Base-by-base conservation (phyloP, 2,888 invertebrate species). In the Muschampia plurimacula region DNA sequence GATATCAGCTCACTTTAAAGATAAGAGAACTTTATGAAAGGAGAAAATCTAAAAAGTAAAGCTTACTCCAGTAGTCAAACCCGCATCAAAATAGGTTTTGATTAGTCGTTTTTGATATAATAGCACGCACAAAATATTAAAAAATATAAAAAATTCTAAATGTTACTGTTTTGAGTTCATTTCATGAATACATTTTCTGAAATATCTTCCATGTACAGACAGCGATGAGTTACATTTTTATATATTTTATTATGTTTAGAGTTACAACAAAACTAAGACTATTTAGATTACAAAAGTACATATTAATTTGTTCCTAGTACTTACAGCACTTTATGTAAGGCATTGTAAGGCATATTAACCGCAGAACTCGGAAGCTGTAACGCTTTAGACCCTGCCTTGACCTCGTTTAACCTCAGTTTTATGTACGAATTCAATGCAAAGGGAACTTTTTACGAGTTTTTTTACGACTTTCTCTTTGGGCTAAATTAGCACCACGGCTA, bases 371-470 rank as follows among this genome's bases (percentile, higher is more conserved):
- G 71, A 72, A 72, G 71, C 66, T 67, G 49, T 67, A 32, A 28
- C 39, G 66, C 52, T 67, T 57, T 67, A 72, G 72, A 55, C 71
- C 66, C 59, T 62, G 32, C 67, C 66, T 72, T 72, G 72, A 55
- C 60, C 72, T 67, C 52, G 60, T 62, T 66, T 72, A 72, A 72
- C 71, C 71, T 44, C 67, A 67, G 44, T 67, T 72, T 72, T 67
- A 72, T 67, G 72, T 67, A 67, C 41, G 67, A 72, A 67, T 72
- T 72, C 66, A 72, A 72, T 72, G 71, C 72, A 67, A 72, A 72
- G 67, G 71, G 72, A 72, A 67, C 72, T 55, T 67, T 72, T 72
- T 72, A 72, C 67, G 72, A 72, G 67, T 28, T 62, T 52, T 72
- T 72, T 72, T 67, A 72, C 62, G 72, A 60, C 67, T 67, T 39